phyloP scores from a whole-genome alignment of 92 coral and sea anemone genomes.

The Bergia sp. region DNA sequence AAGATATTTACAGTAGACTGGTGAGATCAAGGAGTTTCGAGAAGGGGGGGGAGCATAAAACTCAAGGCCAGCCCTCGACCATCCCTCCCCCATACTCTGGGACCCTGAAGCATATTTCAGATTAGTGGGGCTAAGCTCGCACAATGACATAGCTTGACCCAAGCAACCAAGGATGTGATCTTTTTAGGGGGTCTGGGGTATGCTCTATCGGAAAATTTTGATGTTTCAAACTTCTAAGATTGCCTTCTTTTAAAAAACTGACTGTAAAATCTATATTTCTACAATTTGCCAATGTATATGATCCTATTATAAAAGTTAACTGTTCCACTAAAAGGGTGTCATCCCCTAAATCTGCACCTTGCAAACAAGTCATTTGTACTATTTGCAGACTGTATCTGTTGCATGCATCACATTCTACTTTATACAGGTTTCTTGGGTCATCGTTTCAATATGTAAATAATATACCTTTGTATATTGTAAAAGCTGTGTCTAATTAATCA shows the following conservation, averaged over 20 bases:
- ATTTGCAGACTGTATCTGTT: neutral
- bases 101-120: too few species aligned
- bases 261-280: neutral
- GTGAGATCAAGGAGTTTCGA: neutral
- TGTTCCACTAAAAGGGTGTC: neutral
- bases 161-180: too few species aligned
- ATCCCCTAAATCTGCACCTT: conserved; percentile 14
- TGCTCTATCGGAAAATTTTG: too few species aligned
- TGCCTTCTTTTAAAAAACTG: too few species aligned
- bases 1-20: neutral
- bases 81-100: neutral
- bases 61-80: neutral
- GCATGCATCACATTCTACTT: neutral
- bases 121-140: too few species aligned
- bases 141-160: too few species aligned
- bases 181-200: too few species aligned
- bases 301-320: neutral
- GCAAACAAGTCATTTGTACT: neutral
- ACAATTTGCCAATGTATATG: neutral
- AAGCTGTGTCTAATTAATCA: neutral
- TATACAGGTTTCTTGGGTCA: neutral
- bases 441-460: neutral
- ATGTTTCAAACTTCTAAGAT: too few species aligned
- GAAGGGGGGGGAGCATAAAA: neutral
- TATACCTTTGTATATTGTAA: neutral